A percentile compares a stretch with the other conserved stretches of the same genome.
These are phyloP conservation scores for Lutraria rhynchaena DNA, from an alignment of 1,140 invertebrate genomes.

Conservation along the genomic window DNA sequence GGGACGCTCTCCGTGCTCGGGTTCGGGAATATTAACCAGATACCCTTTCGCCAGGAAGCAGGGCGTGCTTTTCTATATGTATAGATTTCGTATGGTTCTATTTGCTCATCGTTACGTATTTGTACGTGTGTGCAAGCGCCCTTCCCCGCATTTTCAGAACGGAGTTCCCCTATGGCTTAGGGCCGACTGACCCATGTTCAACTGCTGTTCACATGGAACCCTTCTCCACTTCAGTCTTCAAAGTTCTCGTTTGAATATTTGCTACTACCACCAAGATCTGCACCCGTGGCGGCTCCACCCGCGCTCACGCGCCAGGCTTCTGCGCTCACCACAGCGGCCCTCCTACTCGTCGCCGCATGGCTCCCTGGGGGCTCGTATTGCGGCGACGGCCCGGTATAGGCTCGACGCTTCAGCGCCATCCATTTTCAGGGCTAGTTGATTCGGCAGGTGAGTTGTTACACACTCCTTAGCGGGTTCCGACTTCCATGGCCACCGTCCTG, in stretches of 20 bases:
- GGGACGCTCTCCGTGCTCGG: slow-evolving; percentile 75
- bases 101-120: no score
- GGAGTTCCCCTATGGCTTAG: slow-evolving; percentile 83
- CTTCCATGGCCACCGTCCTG: slow-evolving; percentile 95
- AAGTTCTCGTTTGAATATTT: slow-evolving; percentile 93
- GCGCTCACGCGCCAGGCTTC: slow-evolving; percentile 90
- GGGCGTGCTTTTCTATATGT: slow-evolving; percentile 41
- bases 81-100: no score
- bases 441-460: slow-evolving; percentile 90
- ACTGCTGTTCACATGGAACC: slow-evolving; percentile 94
- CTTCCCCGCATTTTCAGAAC: slow-evolving; percentile 71
- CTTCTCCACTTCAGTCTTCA: slow-evolving; percentile 94
- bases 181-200: slow-evolving; percentile 94
- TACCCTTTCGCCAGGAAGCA: slow-evolving; percentile 82
- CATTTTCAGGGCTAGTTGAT: slow-evolving; percentile 95
- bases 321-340: slow-evolving; percentile 88
- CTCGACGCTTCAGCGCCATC: slow-evolving; percentile 85
- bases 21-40: slow-evolving; percentile 84
- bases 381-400: slow-evolving; percentile 87
- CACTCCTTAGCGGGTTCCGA: slow-evolving; percentile 94
- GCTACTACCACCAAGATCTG: slow-evolving; percentile 95
- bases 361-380: slow-evolving; percentile 74
- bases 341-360: slow-evolving; percentile 88
- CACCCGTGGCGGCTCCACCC: slow-evolving; percentile 90
- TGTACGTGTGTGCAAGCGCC: slow-evolving; percentile 20